Evolutionary conservation across 1,140 invertebrate species (phyloP).

Genomic region (Galleria mellonella): DNA sequence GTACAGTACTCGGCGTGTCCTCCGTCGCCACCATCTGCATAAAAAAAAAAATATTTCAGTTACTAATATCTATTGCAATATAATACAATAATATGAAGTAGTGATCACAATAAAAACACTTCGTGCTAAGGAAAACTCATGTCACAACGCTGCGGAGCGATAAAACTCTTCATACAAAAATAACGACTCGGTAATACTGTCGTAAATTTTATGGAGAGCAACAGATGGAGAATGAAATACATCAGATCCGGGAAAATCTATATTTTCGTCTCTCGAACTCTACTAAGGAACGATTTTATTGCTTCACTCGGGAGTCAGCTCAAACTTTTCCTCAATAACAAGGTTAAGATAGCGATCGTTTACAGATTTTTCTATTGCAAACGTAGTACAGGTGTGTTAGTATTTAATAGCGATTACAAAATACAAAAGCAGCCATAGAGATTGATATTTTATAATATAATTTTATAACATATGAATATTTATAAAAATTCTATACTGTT

Average conservation of each 20-base stretch:
- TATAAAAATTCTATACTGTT: no score
- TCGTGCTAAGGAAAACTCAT: conserved; percentile 29
- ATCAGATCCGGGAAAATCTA: conserved; percentile 56
- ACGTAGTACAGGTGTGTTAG: no score
- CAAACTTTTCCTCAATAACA: conserved; percentile 23
- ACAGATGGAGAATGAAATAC: conserved; percentile 68
- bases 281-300: conserved; percentile 42
- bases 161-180: conserved; percentile 68
- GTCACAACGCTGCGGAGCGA: conserved; percentile 29
- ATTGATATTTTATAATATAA: no score
- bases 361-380: no score
- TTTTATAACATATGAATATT: no score
- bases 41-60: conserved; percentile 40
- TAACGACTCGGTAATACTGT: conserved; percentile 63
- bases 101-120: conserved; percentile 28
- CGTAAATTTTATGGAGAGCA: conserved; percentile 69
- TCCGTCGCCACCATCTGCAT: conserved; percentile 87
- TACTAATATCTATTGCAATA: conserved; percentile 35
- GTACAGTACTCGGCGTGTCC: conserved; percentile 73
- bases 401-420: no score
- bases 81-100: conserved; percentile 13
- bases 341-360: neutral
- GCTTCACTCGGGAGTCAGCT: conserved; percentile 23
- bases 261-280: conserved; percentile 57
- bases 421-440: no score